Evolutionary conservation across 2,888 invertebrate genomes (phyloP).

Genomic region (Spialia ferax): DNA sequence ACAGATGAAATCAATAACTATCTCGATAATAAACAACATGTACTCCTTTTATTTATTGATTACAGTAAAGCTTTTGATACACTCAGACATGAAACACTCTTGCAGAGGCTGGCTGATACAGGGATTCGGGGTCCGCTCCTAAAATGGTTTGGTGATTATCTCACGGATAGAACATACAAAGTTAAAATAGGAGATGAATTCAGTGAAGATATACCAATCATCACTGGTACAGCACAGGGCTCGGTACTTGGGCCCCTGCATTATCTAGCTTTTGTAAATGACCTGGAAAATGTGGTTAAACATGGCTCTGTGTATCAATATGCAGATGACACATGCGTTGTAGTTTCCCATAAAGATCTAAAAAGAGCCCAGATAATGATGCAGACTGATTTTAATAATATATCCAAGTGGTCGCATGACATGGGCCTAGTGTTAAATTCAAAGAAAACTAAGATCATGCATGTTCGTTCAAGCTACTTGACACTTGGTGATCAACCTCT

Average conservation of each 20-base stretch:
- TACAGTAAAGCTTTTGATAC: conserved; percentile 28
- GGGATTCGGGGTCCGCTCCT: not conserved
- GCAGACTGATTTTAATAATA: not conserved
- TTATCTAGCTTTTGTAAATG: conserved; percentile 2
- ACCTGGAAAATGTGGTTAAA: not conserved
- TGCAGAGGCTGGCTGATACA: not conserved
- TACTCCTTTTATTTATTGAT: conserved; percentile 43
- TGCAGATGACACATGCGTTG: conserved; percentile 15
- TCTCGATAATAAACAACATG: conserved; percentile 41
- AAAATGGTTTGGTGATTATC: conserved; percentile 42
- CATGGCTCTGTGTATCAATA: conserved; percentile 3
- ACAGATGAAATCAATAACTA: conserved; percentile 36
- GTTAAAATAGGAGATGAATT: conserved; percentile 36
- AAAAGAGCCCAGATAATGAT: not conserved
- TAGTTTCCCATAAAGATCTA: not conserved
- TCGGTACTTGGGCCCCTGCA: conserved; percentile 3
- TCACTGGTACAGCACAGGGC: not conserved
- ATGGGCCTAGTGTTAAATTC: not conserved
- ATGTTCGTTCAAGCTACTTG: not conserved
- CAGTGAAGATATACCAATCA: conserved; percentile 25
- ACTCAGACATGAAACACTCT: not conserved
- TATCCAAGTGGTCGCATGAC: conserved; percentile 17
- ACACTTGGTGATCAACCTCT: not conserved
- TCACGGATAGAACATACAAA: conserved; percentile 29
- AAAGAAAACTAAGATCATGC: conserved; percentile 22